A percentile compares a stretch with the other conserved stretches of the same genome.
Evolutionary conservation across 92 coral and sea anemone species (phyloP).

Genomic region (Porites cylindrica): DNA sequence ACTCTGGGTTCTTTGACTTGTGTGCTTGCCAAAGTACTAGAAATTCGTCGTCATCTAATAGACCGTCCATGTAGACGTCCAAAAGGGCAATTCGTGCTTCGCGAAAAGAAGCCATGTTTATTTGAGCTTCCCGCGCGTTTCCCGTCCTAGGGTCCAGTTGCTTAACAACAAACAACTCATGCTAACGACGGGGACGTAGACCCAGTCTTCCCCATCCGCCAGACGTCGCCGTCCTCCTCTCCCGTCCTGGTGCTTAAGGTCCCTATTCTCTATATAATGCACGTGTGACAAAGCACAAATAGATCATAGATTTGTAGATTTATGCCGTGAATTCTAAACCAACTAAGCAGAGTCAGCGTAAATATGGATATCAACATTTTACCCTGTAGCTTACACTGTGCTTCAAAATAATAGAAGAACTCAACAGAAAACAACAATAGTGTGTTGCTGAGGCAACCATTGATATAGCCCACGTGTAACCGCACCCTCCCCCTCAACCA

Average conservation of each 20-base stretch:
- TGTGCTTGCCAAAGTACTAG: neutral
- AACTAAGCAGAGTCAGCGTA: too few species aligned
- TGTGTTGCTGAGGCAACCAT: too few species aligned
- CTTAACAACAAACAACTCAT: constrained; percentile 4
- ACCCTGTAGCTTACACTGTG: too few species aligned
- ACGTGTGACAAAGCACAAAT: too few species aligned
- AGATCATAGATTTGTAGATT: too few species aligned
- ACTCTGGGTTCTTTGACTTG: too few species aligned
- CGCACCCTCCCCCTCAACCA: too few species aligned
- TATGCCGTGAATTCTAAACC: too few species aligned
- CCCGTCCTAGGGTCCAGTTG: neutral
- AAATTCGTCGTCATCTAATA: constrained; percentile 20
- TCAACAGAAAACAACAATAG: too few species aligned
- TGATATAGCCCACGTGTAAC: too few species aligned
- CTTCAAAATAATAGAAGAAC: too few species aligned
- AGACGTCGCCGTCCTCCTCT: constrained; percentile 23
- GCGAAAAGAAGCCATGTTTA: constrained; percentile 16
- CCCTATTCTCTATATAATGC: neutral
- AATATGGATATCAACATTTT: too few species aligned
- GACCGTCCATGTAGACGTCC: constrained; percentile 4
- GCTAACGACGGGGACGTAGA: constrained; percentile 5
- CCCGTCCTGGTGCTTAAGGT: constrained; percentile 44
- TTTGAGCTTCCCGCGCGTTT: constrained; percentile 3
- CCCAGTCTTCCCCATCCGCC: constrained; percentile 6
- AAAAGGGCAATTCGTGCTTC: constrained; percentile 2